These are phyloP conservation scores for Lacerta agilis DNA, from an alignment of 2,797 vertebrate genomes.

Conservation along the genomic window DNA sequence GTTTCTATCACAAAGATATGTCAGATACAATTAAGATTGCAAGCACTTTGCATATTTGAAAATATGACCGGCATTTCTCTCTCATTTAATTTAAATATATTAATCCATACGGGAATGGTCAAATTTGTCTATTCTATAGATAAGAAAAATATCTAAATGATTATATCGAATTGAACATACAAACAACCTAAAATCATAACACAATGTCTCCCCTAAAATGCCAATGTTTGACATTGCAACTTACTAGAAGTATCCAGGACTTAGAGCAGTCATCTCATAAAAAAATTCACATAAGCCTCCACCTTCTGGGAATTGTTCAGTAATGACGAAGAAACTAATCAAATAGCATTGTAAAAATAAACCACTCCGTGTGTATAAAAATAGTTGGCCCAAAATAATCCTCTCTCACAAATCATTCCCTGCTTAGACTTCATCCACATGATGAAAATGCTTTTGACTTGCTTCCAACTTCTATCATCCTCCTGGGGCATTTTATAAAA, in stretches of 20 bases:
- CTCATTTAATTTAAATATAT: not conserved
- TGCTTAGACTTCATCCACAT: constrained; percentile 4
- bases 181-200: not conserved
- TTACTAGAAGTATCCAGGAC: not conserved
- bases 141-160: not conserved
- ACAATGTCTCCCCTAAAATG: not conserved
- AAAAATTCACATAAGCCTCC: not conserved
- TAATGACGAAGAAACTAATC: not conserved
- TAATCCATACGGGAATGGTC: not conserved
- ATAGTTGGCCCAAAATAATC: constrained; percentile 16
- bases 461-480: not conserved
- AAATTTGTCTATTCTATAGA: not conserved
- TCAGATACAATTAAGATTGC: not conserved
- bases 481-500: not conserved
- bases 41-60: not conserved
- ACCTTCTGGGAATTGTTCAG: not conserved
- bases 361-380: not conserved
- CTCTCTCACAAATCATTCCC: not conserved
- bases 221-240: not conserved
- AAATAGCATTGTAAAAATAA: constrained; percentile 1
- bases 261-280: not conserved
- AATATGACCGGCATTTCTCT: not conserved
- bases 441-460: constrained; percentile 18
- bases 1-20: not conserved
- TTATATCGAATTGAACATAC: not conserved